phyloP scores from a whole-genome alignment of 2,888 invertebrate species.

The Euproctis similis region DNA sequence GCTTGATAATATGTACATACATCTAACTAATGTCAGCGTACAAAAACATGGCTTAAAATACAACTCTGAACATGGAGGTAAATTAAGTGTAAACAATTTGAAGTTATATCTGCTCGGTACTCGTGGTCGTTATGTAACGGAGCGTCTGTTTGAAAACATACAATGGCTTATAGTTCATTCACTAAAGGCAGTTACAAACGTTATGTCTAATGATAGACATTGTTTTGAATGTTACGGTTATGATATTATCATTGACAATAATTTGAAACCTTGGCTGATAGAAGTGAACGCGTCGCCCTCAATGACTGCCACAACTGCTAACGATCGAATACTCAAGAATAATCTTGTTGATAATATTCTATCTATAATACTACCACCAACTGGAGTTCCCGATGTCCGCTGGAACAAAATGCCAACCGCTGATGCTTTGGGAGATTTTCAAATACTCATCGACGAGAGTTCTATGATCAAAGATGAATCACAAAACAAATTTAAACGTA shows the following conservation, averaged over 20 bases:
- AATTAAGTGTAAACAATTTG: constrained; percentile 94
- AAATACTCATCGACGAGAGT: constrained; percentile 89
- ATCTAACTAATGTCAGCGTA: constrained; percentile 97
- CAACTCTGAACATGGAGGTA: constrained; percentile 95
- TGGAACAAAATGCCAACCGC: constrained; percentile 88
- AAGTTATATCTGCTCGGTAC: constrained; percentile 93
- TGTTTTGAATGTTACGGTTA: constrained; percentile 97
- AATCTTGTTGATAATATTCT: constrained; percentile 95
- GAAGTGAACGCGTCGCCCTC: constrained; percentile 98
- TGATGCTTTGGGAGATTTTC: constrained; percentile 89
- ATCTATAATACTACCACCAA: constrained; percentile 91
- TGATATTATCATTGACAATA: constrained; percentile 96
- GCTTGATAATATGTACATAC: constrained; percentile 94
- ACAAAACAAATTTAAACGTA: background rate
- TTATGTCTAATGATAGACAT: constrained; percentile 94
- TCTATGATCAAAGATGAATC: constrained; percentile 79
- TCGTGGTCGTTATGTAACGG: constrained; percentile 90
- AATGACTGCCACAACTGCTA: constrained; percentile 93
- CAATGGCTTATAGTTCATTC: constrained; percentile 95
- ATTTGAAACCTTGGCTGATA: constrained; percentile 94
- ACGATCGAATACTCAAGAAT: constrained; percentile 94
- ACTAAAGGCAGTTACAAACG: constrained; percentile 92
- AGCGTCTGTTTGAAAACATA: constrained; percentile 91
- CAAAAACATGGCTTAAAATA: constrained; percentile 98
- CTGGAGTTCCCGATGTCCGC: constrained; percentile 90